Evolutionary conservation across 2,797 vertebrate species (phyloP), one percentile per base, ranked within the genome.

Genomic region (Lacerta viridis): DNA sequence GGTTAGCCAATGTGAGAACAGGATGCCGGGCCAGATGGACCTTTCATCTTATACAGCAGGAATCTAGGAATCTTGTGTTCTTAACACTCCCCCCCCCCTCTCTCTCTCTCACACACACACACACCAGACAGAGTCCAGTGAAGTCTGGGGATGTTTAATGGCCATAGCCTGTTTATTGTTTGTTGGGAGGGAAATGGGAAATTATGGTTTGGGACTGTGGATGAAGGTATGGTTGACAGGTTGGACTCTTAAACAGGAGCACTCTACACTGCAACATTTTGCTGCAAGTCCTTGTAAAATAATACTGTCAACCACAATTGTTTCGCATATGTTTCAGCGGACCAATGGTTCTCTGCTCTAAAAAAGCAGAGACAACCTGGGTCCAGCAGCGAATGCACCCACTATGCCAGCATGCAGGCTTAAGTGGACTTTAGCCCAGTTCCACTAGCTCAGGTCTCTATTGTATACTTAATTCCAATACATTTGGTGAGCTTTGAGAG

Each of bases 401-500:
- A 55, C 5, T 55, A 50, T 46, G 5, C 33, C 75, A 43, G 4
- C 55, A 74, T 39, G 13, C 61, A 69, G 39, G 68, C 33, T 78
- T 83, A 72, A 83, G 80, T 46, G 66, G 61, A 50, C 23, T 90
- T 83, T 61, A 80, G 87, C 68, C 61, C 59, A 68, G 25, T 59
- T 66, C 33, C 71, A 77, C 18, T 27, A 29, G 81, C 81, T 80
- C 33, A 84, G 76, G 18, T 17, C 80, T 89, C 59, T 27, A 33
- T 86, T 82, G 43, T 79, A 50, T 72, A 68, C 76, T 79, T 87
- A 84, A 75, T 87, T 66, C 76, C 76, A 90, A 76, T 76, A 90
- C 76, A 74, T 80, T 66, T 80, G 41, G 81, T 41, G 59, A 75
- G 55, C 33, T 80, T 33, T 80, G 43, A 74, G 43, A 80, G 68